Conservation (phyloP, 2,797 vertebrate genomes). For the Gambelia wislizenii region DNA sequence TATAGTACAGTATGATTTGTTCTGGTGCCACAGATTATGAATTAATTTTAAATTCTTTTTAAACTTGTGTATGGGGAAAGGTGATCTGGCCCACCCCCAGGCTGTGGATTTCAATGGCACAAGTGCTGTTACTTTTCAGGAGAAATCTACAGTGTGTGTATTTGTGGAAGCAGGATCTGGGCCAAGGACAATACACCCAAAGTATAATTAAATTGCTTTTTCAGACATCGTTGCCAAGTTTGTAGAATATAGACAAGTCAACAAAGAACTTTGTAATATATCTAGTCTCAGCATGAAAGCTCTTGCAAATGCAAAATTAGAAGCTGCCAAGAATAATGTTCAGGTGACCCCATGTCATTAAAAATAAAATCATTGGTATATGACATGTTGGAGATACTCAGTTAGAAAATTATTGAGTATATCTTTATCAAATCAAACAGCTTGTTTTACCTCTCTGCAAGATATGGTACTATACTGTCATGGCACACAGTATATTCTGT, state of each 20-base stretch:
- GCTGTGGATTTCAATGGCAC: constrained; percentile 3
- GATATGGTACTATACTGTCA: neutral
- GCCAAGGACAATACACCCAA: constrained; percentile 40
- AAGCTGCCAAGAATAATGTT: constrained; percentile 20
- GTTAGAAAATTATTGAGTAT: neutral
- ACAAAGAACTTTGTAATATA: neutral
- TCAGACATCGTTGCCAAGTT: constrained; percentile 51
- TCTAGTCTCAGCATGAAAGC: constrained; percentile 51
- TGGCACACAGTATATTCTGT: neutral
- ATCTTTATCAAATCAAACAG: neutral
- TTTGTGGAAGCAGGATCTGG: constrained; percentile 1
- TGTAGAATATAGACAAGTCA: constrained; percentile 58
- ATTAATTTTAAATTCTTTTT: neutral
- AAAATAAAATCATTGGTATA: neutral
- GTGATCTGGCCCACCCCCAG: neutral
- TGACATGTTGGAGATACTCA: neutral
- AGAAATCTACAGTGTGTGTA: neutral
- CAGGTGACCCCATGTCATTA: neutral
- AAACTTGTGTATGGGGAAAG: neutral
- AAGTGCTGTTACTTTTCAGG: constrained; percentile 32
- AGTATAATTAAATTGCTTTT: constrained; percentile 46
- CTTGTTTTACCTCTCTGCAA: neutral
- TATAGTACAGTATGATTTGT: neutral
- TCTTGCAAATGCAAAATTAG: constrained; percentile 54
- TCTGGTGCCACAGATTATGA: neutral